phyloP scores from a whole-genome alignment of 2,113 vertebrate species.

The Odontophorus gujanensis region DNA sequence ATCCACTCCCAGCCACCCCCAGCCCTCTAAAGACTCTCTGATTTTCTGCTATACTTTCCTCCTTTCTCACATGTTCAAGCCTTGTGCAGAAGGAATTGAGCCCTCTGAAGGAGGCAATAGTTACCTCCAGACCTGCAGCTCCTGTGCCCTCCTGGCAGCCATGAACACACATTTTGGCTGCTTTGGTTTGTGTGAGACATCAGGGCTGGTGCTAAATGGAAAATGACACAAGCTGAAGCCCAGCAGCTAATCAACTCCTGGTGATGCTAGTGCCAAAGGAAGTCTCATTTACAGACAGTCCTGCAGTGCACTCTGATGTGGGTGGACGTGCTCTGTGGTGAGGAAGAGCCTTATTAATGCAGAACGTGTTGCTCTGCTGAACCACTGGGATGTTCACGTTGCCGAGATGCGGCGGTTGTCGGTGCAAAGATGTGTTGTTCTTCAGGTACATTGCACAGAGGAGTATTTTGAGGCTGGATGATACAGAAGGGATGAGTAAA shows the following conservation, averaged over 20 bases:
- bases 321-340: accelerated
- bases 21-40: not conserved
- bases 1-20: not conserved
- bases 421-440: not conserved
- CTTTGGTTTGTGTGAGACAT: not conserved
- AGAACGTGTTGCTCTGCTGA: not conserved
- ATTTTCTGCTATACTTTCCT: not conserved
- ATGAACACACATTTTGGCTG: accelerated
- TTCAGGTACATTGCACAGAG: not conserved
- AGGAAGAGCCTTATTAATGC: not conserved
- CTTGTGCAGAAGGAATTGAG: not conserved
- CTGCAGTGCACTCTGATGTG: accelerated
- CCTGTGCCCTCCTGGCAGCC: accelerated
- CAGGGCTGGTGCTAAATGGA: not conserved
- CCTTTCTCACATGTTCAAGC: not conserved
- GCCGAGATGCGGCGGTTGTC: not conserved
- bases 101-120: not conserved
- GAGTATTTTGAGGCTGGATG: not conserved
- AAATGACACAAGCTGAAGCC: accelerated
- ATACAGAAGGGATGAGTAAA: not conserved
- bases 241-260: not conserved
- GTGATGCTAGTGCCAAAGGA: accelerated
- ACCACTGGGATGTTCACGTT: accelerated
- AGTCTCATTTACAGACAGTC: accelerated
- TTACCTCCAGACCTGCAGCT: not conserved